Percentiles rank a stretch among this genome's conserved stretches.
Conservation (phyloP, 1,140 invertebrate genomes). For the Penaeus vannamei region DNA sequence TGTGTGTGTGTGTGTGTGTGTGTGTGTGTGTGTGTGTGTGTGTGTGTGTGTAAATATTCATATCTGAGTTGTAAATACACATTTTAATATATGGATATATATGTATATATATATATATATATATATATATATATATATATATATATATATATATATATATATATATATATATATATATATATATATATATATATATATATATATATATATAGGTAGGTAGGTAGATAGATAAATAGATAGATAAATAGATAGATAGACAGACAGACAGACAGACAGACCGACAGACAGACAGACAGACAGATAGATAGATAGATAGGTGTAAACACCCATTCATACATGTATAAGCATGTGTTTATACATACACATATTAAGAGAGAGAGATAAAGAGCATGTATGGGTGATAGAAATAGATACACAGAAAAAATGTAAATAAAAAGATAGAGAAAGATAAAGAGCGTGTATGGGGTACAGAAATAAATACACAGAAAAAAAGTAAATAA, state of each 20-base stretch:
- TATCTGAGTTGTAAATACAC: not conserved
- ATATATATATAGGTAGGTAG: slow-evolving; percentile 26
- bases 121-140: slow-evolving; percentile 30
- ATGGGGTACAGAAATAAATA: too few relatives aligned
- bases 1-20: too few relatives aligned
- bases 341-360: slow-evolving; percentile 10
- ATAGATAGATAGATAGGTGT: slow-evolving; percentile 12
- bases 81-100: not conserved
- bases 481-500: too few relatives aligned
- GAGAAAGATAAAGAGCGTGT: too few relatives aligned
- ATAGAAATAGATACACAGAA: too few relatives aligned
- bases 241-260: not conserved
- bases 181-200: slow-evolving; percentile 40
- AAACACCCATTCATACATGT: slow-evolving; percentile 1
- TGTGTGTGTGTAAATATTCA: not conserved
- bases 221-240: not conserved
- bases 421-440: too few relatives aligned
- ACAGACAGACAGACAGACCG: not conserved
- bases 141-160: slow-evolving; percentile 41
- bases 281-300: not conserved
- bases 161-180: slow-evolving; percentile 43
- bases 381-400: too few relatives aligned
- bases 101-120: not conserved
- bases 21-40: not conserved
- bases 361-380: not conserved